These are phyloP conservation scores for Ceramica pisi DNA, from an alignment of 2,888 invertebrate species.

Conservation along the genomic window DNA sequence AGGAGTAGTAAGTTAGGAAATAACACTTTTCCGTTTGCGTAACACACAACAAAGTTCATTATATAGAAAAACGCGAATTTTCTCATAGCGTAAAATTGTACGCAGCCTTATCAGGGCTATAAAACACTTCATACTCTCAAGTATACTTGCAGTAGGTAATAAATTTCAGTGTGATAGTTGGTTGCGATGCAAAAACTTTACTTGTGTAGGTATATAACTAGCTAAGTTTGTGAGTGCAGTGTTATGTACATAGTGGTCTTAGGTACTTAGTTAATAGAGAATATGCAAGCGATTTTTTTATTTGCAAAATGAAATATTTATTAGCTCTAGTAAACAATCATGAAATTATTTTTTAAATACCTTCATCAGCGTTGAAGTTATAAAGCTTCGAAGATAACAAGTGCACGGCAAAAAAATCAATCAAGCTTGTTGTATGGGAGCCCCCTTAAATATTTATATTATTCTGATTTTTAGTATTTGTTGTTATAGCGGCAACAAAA, in stretches of 20 bases:
- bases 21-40: constrained; percentile 53
- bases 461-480: no score
- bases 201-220: constrained; percentile 11
- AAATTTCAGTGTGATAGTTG: constrained; percentile 68
- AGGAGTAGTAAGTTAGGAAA: constrained; percentile 30
- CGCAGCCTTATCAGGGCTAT: constrained; percentile 80
- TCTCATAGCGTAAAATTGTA: constrained; percentile 87
- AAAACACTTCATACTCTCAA: constrained; percentile 76
- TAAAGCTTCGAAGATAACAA: no score
- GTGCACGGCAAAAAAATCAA: no score
- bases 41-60: constrained; percentile 61
- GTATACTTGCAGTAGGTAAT: constrained; percentile 72
- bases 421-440: no score
- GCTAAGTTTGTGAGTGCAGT: constrained; percentile 22
- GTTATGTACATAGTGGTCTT: constrained; percentile 14
- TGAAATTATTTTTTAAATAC: no score
- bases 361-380: no score
- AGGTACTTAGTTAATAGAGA: constrained; percentile 22
- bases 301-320: no score
- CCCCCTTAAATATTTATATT: no score
- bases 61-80: constrained; percentile 72
- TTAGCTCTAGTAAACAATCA: no score
- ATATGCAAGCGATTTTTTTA: no score
- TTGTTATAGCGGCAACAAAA: no score
- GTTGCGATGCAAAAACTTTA: constrained; percentile 43